Evolutionary conservation across 2,797 vertebrate genomes (phyloP).

Genomic region (Tapera naevia): DNA sequence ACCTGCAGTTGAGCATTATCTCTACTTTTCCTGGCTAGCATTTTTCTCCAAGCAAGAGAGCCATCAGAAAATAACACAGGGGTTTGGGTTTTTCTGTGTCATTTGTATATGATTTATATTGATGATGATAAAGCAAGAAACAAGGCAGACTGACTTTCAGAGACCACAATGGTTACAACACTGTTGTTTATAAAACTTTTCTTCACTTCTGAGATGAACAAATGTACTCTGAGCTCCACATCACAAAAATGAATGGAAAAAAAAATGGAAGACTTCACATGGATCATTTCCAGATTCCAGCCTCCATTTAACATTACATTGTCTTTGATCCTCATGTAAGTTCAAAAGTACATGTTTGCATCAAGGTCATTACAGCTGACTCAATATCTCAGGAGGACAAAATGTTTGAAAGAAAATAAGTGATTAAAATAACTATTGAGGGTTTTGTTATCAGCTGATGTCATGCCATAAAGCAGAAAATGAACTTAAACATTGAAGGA

Average conservation of each 20-base stretch:
- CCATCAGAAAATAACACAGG: not conserved
- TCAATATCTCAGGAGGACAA: constrained; percentile 35
- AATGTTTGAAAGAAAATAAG: constrained; percentile 48
- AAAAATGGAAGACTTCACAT: not conserved
- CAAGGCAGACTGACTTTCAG: not conserved
- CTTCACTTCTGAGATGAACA: not conserved
- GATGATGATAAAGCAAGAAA: not conserved
- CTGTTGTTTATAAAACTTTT: not conserved
- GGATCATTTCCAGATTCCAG: constrained; percentile 17
- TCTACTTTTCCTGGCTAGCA: not conserved
- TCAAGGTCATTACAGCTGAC: constrained; percentile 43
- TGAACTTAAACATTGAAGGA: constrained; percentile 4
- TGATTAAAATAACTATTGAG: constrained; percentile 14
- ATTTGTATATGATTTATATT: not conserved
- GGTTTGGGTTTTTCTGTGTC: not conserved
- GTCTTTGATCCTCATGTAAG: constrained; percentile 36
- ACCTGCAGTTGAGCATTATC: not conserved
- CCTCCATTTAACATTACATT: not conserved
- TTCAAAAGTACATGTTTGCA: constrained; percentile 61
- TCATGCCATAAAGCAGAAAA: constrained; percentile 39
- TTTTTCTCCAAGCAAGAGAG: not conserved
- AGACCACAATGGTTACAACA: not conserved
- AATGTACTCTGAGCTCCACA: not conserved
- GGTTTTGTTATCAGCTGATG: constrained; percentile 20
- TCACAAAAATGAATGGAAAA: not conserved